Evolutionary conservation across 2,888 invertebrate genomes (phyloP).

Genomic region (Plusia festucae): DNA sequence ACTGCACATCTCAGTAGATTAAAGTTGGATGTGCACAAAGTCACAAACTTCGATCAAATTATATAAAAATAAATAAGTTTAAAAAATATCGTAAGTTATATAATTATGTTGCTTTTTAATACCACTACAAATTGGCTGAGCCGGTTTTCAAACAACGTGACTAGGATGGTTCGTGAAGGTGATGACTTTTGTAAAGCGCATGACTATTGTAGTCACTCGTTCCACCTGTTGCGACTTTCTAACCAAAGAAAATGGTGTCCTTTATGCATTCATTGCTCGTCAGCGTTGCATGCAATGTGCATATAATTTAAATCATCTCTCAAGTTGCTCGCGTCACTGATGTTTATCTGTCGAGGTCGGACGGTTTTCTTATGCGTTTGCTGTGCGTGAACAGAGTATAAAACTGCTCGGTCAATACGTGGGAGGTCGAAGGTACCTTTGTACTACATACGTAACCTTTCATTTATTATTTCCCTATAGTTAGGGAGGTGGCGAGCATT

Average conservation of each 20-base stretch:
- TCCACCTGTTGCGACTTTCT: conserved; percentile 58
- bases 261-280: conserved; percentile 46
- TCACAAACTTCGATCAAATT: conserved; percentile 18
- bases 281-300: conserved; percentile 51
- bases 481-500: no score
- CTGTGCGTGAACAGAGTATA: conserved; percentile 53
- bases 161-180: conserved; percentile 24
- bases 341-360: conserved; percentile 61
- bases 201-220: conserved; percentile 36
- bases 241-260: conserved; percentile 48
- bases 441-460: conserved; percentile 21
- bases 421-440: conserved; percentile 33
- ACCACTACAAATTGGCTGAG: conserved; percentile 8
- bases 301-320: conserved; percentile 61
- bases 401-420: conserved; percentile 40
- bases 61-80: conserved; percentile 14
- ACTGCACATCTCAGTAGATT: conserved; percentile 24
- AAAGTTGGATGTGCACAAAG: conserved; percentile 11
- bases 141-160: conserved; percentile 22
- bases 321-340: conserved; percentile 65
- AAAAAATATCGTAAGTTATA: conserved; percentile 1
- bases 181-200: conserved; percentile 19
- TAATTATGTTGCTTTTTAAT: conserved; percentile 7
- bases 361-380: conserved; percentile 53
- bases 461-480: conserved; percentile 38